Base-by-base conservation (phyloP, 2,797 vertebrate genomes). In the Sarcoramphus papa region DNA sequence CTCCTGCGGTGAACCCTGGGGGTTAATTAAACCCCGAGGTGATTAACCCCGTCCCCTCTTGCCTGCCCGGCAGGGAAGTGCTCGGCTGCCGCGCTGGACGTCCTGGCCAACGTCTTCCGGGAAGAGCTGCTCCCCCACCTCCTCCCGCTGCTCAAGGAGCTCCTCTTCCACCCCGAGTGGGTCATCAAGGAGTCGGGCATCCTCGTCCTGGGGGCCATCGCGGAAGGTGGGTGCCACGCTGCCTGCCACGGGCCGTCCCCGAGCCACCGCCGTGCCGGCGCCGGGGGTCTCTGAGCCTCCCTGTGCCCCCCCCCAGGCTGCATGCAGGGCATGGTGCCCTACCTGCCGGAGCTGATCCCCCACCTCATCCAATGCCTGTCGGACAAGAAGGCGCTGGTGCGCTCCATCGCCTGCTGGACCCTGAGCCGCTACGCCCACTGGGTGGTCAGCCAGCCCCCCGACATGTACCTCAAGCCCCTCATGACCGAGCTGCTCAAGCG, bases 351-450 rank as follows among this genome's bases (percentile, higher is more conserved):
- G 98, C 98, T 99, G 90, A 99, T 99, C 91, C 99, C 99, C 0
- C 99, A 99, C 97, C 98, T 99, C 80, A 99, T 99, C 96, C 99
- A 98, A 92, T 99, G 99, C 97, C 97, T 99, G 89, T 98, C 99
- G 0, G 99, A 99, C 96, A 99, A 99, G 97, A 99, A 99, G 97
- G 99, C 99, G 7, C 96, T 99, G 85, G 99, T 99, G 5, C 99
- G 99, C 79, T 99, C 99, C 96, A 99, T 99, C 16, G 99, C 99
- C 87, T 99, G 99, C 98, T 99, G 99, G 99, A 99, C 99, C 0
- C 98, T 99, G 63, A 99, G 99, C 97, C 99, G 99, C 78, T 99
- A 99, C 0, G 99, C 99, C 19, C 99, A 99, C 98, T 99, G 99
- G 99, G 99, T 99, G 93, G 99, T 99, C 72, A 98, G 98, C 90